Evolutionary conservation across 2,113 vertebrate species (phyloP).

Genomic region (Nanorana parkeri): DNA sequence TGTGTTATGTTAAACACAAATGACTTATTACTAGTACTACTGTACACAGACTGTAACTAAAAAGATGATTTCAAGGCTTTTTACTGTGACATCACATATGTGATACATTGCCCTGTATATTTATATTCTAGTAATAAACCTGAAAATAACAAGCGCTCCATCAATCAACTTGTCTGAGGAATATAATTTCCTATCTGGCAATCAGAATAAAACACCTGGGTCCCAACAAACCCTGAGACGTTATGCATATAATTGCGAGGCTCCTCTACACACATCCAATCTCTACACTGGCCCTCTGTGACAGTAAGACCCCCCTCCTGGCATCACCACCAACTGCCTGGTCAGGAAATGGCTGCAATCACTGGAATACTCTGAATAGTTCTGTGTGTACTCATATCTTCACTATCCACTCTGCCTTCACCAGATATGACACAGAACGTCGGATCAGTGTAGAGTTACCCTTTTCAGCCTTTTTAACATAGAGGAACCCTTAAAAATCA

Average conservation of each 20-base stretch:
- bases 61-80: no score
- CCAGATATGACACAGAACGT: background rate
- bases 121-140: background rate
- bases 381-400: background rate
- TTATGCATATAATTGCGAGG: background rate
- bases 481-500: no score
- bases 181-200: background rate
- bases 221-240: background rate
- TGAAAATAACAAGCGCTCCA: background rate
- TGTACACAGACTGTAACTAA: no score
- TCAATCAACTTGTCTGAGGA: background rate
- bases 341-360: slow-evolving; percentile 23
- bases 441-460: background rate
- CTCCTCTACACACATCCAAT: background rate
- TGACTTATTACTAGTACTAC: no score
- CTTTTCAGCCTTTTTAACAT: no score
- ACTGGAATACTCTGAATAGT: slow-evolving; percentile 7
- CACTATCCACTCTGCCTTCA: background rate
- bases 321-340: background rate
- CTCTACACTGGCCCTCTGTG: background rate
- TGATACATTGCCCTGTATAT: background rate
- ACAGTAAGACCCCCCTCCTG: background rate
- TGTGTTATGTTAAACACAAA: background rate
- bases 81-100: background rate
- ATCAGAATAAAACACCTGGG: slow-evolving; percentile 2